Conservation (phyloP, 2,888 invertebrate genomes). For the Orchesellides sinensis region DNA sequence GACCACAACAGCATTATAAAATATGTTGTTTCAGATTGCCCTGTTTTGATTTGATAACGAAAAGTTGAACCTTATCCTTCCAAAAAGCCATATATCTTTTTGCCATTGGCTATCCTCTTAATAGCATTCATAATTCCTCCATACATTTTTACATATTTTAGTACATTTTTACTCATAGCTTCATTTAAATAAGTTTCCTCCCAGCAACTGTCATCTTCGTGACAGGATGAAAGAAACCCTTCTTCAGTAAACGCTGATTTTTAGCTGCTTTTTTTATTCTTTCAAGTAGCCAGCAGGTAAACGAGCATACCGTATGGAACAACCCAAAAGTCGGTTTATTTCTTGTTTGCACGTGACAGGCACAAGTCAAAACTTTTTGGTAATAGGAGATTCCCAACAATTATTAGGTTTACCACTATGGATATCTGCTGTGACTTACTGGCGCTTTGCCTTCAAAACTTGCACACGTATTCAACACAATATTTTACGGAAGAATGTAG, state of each 20-base stretch:
- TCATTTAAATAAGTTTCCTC: conserved; percentile 52
- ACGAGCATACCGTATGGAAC: conserved; percentile 28
- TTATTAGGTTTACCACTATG: conserved; percentile 9
- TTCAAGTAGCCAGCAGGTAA: conserved; percentile 49
- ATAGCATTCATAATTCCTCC: not conserved
- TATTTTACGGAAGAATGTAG: conserved; percentile 30
- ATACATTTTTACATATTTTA: not conserved
- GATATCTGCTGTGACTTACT: conserved; percentile 42
- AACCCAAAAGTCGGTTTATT: conserved; percentile 50
- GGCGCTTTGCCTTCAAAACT: conserved; percentile 22
- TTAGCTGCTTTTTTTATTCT: conserved; percentile 8
- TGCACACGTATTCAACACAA: not conserved
- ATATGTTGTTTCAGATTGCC: not conserved
- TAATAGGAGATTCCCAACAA: not conserved
- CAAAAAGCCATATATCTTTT: not conserved
- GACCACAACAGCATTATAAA: no score
- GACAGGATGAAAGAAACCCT: conserved; percentile 38
- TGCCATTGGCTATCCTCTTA: not conserved
- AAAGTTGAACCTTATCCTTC: not conserved
- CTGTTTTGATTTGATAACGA: not conserved
- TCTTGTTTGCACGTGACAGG: conserved; percentile 64
- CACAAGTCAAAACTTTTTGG: conserved; percentile 63
- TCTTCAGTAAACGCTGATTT: conserved; percentile 8
- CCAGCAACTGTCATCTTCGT: conserved; percentile 63
- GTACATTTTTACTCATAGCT: conserved; percentile 7